These are phyloP conservation scores for Aldrovandia affinis DNA, from an alignment of 2,797 vertebrate species.

Conservation along the genomic window DNA sequence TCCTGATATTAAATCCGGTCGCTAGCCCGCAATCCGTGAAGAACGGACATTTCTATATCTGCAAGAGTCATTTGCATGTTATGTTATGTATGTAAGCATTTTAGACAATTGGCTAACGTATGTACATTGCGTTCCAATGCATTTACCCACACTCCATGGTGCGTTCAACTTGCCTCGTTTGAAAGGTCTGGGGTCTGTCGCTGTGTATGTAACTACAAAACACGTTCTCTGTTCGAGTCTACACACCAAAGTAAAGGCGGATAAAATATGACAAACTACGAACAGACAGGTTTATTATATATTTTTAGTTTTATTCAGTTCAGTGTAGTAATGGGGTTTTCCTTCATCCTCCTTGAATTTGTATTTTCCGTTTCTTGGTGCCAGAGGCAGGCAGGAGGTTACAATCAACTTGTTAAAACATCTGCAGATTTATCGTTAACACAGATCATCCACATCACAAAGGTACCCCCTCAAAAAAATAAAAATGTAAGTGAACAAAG, in stretches of 20 bases:
- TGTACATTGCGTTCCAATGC: background rate
- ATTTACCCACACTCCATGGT: background rate
- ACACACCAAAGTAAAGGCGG: background rate
- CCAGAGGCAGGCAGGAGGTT: background rate
- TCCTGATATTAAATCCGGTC: background rate
- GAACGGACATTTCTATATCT: background rate
- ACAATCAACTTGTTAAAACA: background rate
- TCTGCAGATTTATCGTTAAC: background rate
- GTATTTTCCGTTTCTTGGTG: background rate
- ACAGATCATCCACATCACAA: background rate
- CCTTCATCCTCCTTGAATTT: background rate
- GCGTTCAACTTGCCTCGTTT: background rate
- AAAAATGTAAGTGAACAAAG: background rate
- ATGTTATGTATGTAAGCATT: background rate
- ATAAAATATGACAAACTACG: background rate
- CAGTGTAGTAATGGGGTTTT: background rate
- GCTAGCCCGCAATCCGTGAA: background rate
- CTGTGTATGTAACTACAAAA: background rate
- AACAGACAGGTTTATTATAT: background rate
- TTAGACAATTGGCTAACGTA: background rate
- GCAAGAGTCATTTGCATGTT: too few species aligned
- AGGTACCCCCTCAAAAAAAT: background rate
- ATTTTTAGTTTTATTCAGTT: background rate
- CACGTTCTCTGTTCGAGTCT: background rate
- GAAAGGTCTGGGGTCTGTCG: too few species aligned